phyloP scores from a whole-genome alignment of 1,140 invertebrate genomes.

The Trichonephila clavipes region DNA sequence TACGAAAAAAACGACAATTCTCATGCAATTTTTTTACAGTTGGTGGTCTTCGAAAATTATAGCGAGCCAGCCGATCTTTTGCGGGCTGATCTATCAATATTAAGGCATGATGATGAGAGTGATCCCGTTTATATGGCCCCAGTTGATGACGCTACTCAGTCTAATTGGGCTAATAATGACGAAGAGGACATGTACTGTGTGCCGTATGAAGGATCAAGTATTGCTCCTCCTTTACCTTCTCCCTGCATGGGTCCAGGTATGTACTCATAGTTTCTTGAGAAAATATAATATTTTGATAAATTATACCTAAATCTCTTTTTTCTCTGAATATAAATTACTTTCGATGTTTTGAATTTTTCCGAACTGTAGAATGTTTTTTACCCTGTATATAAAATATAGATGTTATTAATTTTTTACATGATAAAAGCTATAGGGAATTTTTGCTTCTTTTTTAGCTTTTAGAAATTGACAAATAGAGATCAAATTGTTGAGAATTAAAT shows the following conservation, averaged over 20 bases:
- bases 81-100: not conserved
- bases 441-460: too few relatives aligned
- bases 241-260: slow-evolving; percentile 60
- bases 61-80: slow-evolving; percentile 68
- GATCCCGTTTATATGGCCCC: slow-evolving; percentile 71
- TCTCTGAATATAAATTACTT: too few relatives aligned
- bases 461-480: too few relatives aligned
- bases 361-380: too few relatives aligned
- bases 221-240: slow-evolving; percentile 2
- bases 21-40: slow-evolving; percentile 20
- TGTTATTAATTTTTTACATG: too few relatives aligned
- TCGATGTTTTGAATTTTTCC: too few relatives aligned
- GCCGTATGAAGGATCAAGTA: slow-evolving; percentile 45
- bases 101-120: not conserved
- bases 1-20: too few relatives aligned
- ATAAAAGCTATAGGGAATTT: too few relatives aligned
- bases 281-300: too few relatives aligned
- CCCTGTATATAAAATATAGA: too few relatives aligned
- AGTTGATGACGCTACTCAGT: slow-evolving; percentile 24
- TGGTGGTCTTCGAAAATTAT: slow-evolving; percentile 72
- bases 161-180: not conserved
- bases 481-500: too few relatives aligned
- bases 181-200: slow-evolving; percentile 72
- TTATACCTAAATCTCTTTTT: too few relatives aligned
- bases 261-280: not conserved